phyloP scores from a whole-genome alignment of 1,140 invertebrate genomes.

The Oscheius sp. region DNA sequence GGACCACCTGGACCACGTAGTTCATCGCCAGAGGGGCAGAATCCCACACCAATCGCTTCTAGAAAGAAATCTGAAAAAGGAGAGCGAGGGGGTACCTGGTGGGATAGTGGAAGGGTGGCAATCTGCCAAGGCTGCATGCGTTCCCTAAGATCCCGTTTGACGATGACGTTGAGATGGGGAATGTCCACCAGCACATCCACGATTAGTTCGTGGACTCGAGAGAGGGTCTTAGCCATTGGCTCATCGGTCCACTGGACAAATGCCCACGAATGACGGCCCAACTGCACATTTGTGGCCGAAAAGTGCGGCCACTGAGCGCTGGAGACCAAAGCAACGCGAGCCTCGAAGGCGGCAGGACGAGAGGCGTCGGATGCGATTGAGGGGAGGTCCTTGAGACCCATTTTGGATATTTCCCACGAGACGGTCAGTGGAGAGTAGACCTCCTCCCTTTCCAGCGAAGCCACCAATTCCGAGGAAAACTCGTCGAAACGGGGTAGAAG shows the following conservation, averaged over 20 bases:
- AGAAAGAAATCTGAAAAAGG: not conserved
- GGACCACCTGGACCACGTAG: constrained; percentile 36
- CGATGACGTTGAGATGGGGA: constrained; percentile 35
- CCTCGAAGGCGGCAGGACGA: not conserved
- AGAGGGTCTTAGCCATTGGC: not conserved
- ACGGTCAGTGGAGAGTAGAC: not conserved
- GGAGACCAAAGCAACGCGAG: constrained; percentile 25
- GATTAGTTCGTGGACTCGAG: constrained; percentile 15
- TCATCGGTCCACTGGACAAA: constrained; percentile 26
- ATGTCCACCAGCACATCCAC: constrained; percentile 36
- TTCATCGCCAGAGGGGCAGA: constrained; percentile 27
- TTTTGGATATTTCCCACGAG: not conserved
- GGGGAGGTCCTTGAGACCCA: not conserved
- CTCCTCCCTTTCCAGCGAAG: not conserved
- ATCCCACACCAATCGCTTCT: constrained; percentile 40
- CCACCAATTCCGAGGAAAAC: not conserved
- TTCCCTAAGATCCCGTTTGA: constrained; percentile 33
- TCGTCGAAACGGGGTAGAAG: not conserved
- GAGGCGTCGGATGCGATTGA: not conserved
- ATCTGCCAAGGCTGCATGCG: constrained; percentile 37
- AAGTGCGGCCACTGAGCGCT: constrained; percentile 31
- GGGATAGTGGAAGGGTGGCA: constrained; percentile 31
- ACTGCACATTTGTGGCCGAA: constrained; percentile 33
- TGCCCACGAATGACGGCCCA: constrained; percentile 20
- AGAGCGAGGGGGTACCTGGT: constrained; percentile 24